Evolutionary conservation across 2,797 vertebrate genomes (phyloP).

Genomic region (Sparus aurata): DNA sequence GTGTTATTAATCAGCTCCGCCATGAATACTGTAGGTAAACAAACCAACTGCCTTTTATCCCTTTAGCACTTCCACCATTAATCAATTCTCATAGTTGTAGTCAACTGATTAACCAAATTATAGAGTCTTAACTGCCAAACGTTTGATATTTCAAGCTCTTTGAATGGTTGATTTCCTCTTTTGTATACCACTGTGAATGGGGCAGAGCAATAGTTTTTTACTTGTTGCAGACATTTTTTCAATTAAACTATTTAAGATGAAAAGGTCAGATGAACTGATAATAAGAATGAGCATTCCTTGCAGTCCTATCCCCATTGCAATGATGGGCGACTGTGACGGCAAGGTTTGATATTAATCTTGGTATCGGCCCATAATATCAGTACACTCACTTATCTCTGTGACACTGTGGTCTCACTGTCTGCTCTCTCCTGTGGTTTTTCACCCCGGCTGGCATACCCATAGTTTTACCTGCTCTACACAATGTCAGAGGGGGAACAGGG

Average conservation of each 20-base stretch:
- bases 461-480: conserved; percentile 6
- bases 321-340: not conserved
- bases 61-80: not conserved
- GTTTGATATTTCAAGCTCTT: not conserved
- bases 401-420: not conserved
- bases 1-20: not conserved
- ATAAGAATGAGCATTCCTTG: not conserved
- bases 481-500: conserved; percentile 4
- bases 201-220: no score
- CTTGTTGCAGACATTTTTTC: not conserved
- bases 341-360: not conserved
- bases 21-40: not conserved
- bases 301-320: not conserved
- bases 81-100: not conserved
- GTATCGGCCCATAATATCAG: not conserved
- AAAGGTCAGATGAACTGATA: not conserved
- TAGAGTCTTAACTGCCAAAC: not conserved
- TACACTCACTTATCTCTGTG: conserved; percentile 7
- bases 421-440: conserved; percentile 25
- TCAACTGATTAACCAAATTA: not conserved
- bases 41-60: not conserved
- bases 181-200: not conserved
- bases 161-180: not conserved
- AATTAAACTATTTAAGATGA: not conserved
- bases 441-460: conserved; percentile 2